These are phyloP conservation scores for Strix occidentalis DNA, from an alignment of 2,797 vertebrate species.

Conservation along the genomic window DNA sequence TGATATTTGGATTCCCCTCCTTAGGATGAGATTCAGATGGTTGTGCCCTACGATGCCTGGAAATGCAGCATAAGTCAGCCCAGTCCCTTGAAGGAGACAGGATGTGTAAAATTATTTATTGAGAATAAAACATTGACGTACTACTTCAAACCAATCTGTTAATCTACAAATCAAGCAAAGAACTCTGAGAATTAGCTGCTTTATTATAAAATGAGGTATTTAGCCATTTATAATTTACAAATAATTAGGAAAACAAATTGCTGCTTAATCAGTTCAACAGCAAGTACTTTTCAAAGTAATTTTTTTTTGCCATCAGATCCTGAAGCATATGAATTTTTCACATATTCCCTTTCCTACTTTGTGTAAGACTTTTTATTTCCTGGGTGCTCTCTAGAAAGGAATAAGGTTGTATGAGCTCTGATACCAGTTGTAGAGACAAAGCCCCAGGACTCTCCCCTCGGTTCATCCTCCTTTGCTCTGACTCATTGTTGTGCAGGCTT, in stretches of 20 bases:
- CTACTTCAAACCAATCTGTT: neutral
- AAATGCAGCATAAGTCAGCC: neutral
- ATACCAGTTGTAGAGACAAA: fast-evolving
- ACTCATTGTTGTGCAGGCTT: neutral
- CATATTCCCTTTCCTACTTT: neutral
- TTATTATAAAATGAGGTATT: neutral
- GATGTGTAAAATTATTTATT: fast-evolving
- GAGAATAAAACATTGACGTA: neutral
- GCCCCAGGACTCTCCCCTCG: neutral
- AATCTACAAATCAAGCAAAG: neutral
- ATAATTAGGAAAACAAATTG: slow-evolving; percentile 41
- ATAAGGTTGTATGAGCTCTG: fast-evolving
- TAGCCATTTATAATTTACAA: slow-evolving; percentile 21
- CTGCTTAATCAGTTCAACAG: neutral
- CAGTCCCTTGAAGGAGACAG: neutral
- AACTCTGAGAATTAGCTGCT: neutral
- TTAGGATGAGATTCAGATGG: fast-evolving
- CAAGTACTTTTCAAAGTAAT: neutral
- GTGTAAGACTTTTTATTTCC: neutral
- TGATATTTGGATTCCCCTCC: neutral
- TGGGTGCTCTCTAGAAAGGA: neutral
- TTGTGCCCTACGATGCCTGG: neutral
- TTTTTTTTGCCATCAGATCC: neutral
- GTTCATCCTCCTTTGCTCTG: neutral
- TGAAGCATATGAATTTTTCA: neutral